Conservation (phyloP, 2,113 vertebrate genomes). For the Motacilla tschutschensis region DNA sequence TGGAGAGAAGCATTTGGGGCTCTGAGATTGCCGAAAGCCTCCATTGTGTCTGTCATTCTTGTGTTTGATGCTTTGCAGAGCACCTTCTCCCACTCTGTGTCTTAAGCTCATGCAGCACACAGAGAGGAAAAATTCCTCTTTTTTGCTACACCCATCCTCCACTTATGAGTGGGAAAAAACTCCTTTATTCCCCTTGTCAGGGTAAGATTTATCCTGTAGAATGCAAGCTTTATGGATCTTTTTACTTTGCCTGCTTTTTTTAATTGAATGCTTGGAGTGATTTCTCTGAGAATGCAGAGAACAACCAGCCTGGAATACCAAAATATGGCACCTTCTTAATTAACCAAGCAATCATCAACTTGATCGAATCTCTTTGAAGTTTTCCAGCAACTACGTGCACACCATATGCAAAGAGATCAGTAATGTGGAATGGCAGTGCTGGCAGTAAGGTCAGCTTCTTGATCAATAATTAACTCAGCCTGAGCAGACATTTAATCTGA, state of each 20-base stretch:
- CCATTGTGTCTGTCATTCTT: background rate
- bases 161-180: background rate
- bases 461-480: constrained; percentile 69
- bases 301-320: constrained; percentile 5
- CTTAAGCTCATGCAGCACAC: background rate
- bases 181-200: background rate
- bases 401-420: constrained; percentile 47
- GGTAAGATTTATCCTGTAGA: background rate
- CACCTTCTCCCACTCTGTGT: background rate
- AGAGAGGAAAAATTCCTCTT: background rate
- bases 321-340: constrained; percentile 52
- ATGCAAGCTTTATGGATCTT: background rate
- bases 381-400: constrained; percentile 20
- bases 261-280: background rate
- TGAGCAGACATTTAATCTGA: constrained; percentile 62
- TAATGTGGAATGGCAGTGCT: constrained; percentile 24
- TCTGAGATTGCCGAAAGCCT: background rate
- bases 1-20: background rate
- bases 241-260: background rate
- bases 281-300: background rate
- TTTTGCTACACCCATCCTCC: background rate
- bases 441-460: constrained; percentile 54
- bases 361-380: constrained; percentile 50
- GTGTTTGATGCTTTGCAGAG: background rate
- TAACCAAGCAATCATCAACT: constrained; percentile 41